A percentile compares a stretch with the other conserved stretches of the same genome.
These are phyloP conservation scores for Coenonympha arcania DNA, from an alignment of 2,888 invertebrate species.

Conservation along the genomic window DNA sequence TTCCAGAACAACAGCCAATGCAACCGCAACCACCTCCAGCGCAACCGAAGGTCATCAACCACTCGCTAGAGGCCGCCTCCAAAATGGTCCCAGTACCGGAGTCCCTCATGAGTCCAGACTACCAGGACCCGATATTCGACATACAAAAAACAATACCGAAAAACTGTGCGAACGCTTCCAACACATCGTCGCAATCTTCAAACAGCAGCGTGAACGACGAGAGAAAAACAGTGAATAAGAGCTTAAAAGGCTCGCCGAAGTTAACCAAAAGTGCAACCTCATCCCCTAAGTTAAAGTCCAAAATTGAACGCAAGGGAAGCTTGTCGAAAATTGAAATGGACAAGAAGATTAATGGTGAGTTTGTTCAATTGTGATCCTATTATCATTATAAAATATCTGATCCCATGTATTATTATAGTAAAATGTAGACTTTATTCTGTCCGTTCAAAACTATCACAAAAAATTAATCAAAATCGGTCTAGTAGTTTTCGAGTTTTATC, in stretches of 20 bases:
- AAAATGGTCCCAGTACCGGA: slow-evolving; percentile 92
- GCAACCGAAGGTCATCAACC: slow-evolving; percentile 50
- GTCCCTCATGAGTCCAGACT: slow-evolving; percentile 88
- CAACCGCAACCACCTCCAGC: neutral
- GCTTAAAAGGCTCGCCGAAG: slow-evolving; percentile 59
- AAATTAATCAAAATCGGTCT: no score
- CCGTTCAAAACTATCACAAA: no score
- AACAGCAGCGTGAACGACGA: slow-evolving; percentile 58
- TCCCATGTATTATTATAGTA: no score
- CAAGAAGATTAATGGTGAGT: slow-evolving; percentile 46
- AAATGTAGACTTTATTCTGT: no score
- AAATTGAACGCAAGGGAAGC: slow-evolving; percentile 62
- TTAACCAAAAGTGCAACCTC: slow-evolving; percentile 64
- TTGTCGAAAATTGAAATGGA: slow-evolving; percentile 45
- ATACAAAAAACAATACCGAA: slow-evolving; percentile 57
- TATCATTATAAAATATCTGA: no score
- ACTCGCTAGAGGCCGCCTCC: slow-evolving; percentile 84
- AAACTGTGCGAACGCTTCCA: slow-evolving; percentile 40
- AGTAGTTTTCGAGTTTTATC: no score
- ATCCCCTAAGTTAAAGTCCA: slow-evolving; percentile 61
- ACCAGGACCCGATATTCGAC: slow-evolving; percentile 72
- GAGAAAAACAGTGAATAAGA: slow-evolving; percentile 40
- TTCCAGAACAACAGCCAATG: slow-evolving; percentile 23
- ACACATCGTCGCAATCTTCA: slow-evolving; percentile 53
- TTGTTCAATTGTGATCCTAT: no score